These are phyloP conservation scores for Stichodactyla helianthus DNA, from an alignment of 64 coral and sea anemone species.

Conservation along the genomic window DNA sequence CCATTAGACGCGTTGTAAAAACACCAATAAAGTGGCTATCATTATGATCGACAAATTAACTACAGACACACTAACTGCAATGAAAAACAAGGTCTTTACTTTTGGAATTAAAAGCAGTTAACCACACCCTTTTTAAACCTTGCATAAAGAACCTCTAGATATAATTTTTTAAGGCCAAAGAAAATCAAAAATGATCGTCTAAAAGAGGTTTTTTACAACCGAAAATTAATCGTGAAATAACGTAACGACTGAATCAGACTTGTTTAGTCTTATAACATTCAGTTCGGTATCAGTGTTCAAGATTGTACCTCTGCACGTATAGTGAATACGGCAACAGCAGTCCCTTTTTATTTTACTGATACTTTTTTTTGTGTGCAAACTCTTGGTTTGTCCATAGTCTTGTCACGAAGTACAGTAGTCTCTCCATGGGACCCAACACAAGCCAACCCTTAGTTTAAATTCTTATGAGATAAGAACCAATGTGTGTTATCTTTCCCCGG, in stretches of 20 bases:
- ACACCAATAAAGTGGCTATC: no score
- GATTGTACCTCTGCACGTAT: background rate
- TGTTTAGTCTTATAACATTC: background rate
- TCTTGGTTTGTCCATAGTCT: background rate
- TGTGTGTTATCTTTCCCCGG: background rate
- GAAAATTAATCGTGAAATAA: background rate
- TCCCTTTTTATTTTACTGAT: background rate
- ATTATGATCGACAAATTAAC: background rate
- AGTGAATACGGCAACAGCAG: background rate
- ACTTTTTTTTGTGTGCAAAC: background rate
- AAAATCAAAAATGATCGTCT: background rate
- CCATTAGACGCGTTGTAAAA: no score
- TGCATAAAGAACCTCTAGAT: background rate
- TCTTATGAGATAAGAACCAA: constrained; percentile 7
- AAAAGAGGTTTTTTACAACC: background rate
- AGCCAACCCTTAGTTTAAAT: background rate
- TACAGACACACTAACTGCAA: background rate
- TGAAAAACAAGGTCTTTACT: background rate
- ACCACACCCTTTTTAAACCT: background rate
- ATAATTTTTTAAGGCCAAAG: background rate
- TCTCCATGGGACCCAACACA: background rate
- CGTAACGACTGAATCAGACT: background rate
- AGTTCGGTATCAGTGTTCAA: background rate
- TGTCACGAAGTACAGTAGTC: background rate
- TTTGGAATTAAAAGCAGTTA: background rate